Evolutionary conservation across 2,888 invertebrate genomes (phyloP).

Genomic region (Habroteleia sp.): DNA sequence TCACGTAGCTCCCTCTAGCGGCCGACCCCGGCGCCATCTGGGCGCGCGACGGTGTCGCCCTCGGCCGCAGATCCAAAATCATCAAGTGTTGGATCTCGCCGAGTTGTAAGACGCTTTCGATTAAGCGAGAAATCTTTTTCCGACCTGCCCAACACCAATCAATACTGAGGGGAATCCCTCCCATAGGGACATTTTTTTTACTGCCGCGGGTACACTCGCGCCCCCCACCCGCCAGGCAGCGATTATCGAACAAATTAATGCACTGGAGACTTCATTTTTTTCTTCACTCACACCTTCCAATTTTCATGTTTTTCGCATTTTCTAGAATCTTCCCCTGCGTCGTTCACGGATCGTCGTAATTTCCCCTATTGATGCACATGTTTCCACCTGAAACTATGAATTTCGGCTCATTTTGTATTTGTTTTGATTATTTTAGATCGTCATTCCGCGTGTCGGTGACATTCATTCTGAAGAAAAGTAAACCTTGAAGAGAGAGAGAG

Average conservation of each 20-base stretch:
- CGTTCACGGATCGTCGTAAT: too few relatives aligned
- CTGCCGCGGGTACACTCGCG: conserved; percentile 35
- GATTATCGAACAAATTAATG: conserved; percentile 36
- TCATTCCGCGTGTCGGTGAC: too few relatives aligned
- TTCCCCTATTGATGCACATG: too few relatives aligned
- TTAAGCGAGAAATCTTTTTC: conserved; percentile 17
- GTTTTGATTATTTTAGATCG: too few relatives aligned
- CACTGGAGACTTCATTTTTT: conserved; percentile 19
- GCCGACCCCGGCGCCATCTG: conserved; percentile 46
- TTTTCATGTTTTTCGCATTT: too few relatives aligned
- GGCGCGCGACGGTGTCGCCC: conserved; percentile 48
- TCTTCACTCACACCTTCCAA: background rate
- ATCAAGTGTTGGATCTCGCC: conserved; percentile 19
- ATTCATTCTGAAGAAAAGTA: too few relatives aligned
- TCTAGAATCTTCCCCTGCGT: too few relatives aligned
- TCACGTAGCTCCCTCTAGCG: conserved; percentile 30
- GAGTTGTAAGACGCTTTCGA: conserved; percentile 19
- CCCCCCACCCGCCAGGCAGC: conserved; percentile 18
- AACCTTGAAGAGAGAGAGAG: too few relatives aligned
- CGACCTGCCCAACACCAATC: conserved; percentile 9
- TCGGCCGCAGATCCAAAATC: conserved; percentile 25
- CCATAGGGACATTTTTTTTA: conserved; percentile 34
- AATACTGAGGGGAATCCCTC: background rate
- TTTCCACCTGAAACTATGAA: too few relatives aligned
- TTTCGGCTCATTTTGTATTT: too few relatives aligned